Base-by-base conservation (phyloP, 2,888 invertebrate species). In the Euclidia mi region DNA sequence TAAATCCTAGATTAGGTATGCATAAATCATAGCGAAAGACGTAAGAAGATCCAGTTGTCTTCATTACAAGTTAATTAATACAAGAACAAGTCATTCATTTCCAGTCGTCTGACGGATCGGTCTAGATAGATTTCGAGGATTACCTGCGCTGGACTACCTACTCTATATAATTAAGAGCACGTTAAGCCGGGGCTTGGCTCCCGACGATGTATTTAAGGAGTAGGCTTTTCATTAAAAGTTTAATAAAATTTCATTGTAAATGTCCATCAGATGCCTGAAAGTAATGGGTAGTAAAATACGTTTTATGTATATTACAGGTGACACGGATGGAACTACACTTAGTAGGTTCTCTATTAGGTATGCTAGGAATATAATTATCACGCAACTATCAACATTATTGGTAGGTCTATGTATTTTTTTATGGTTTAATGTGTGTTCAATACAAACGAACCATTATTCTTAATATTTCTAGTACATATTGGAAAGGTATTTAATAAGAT, bases 121-220 rank as follows among this genome's bases (percentile, higher is more conserved):
- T 50, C 45, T 53, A 56, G 52, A 68, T 45, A 50, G 47, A 40
- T n/a, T 63, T 53, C 15, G 41, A 56, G 35, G 64, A 51, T 72
- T 51, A 68, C 51, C 49, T 43, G 18, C 56, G 43, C 32, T 32
- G 11, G 41, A 40, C 50, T 49, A n/a, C n/a, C n/a, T n/a, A 51
- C 52, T 50, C 48, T 50, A 37, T 41, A 43, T 68, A 61, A 59
- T 67, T 55, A 62, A 45, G 52, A 40, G 40, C 35, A 18, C 34
- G 14, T 28, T 61, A 67, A 61, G 43, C 45, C 35, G 20, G 35
- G 38, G 41, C 25, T 49, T 17, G n/a, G 51, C 34, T 38, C 15
- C 18, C 25, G 25, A 3, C 12, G 28, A 49, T 17, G 29, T 20
- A 43, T 50, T 61, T 45, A 31, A 43, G 38, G 47, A 51, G 44